phyloP scores from a whole-genome alignment of 2,888 invertebrate species.

The Noctua janthina region DNA sequence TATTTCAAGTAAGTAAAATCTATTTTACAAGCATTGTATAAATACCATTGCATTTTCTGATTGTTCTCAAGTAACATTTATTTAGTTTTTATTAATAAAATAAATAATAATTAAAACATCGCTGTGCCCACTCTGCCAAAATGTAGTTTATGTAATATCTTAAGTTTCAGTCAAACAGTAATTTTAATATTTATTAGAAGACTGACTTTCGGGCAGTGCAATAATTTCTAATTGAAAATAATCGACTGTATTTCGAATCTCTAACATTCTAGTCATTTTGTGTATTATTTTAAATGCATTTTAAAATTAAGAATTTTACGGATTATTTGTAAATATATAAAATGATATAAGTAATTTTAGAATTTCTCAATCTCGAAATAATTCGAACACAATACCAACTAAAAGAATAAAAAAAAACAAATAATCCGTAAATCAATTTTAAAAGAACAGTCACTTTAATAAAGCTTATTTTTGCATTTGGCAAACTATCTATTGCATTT shows the following conservation, averaged over 20 bases:
- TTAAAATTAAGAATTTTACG: conserved; percentile 5
- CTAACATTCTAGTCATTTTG: conserved; percentile 62
- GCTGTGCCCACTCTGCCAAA: conserved; percentile 67
- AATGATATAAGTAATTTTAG: not conserved
- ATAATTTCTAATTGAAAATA: conserved; percentile 71
- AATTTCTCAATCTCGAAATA: not conserved
- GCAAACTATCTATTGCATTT: conserved; percentile 66
- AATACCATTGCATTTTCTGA: conserved; percentile 59
- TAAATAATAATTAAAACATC: conserved; percentile 37
- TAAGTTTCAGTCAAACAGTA: conserved; percentile 46
- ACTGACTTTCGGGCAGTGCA: conserved; percentile 88
- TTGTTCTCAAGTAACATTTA: conserved; percentile 38
- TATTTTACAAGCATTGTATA: conserved; percentile 61
- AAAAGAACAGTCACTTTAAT: conserved; percentile 14
- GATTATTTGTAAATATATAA: conserved; percentile 35
- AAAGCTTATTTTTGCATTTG: conserved; percentile 53
- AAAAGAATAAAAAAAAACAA: not conserved
- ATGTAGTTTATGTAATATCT: conserved; percentile 50
- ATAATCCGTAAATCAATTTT: conserved; percentile 27
- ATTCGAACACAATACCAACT: not conserved
- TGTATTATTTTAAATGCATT: conserved; percentile 43
- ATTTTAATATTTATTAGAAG: conserved; percentile 73
- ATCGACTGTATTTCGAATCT: conserved; percentile 54
- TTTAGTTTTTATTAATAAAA: conserved; percentile 49
- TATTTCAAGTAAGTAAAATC: conserved; percentile 43